A percentile compares a stretch with the other conserved stretches of the same genome.
phyloP scores from a whole-genome alignment of 2,888 invertebrate genomes.

The Chymomyza procnemis region DNA sequence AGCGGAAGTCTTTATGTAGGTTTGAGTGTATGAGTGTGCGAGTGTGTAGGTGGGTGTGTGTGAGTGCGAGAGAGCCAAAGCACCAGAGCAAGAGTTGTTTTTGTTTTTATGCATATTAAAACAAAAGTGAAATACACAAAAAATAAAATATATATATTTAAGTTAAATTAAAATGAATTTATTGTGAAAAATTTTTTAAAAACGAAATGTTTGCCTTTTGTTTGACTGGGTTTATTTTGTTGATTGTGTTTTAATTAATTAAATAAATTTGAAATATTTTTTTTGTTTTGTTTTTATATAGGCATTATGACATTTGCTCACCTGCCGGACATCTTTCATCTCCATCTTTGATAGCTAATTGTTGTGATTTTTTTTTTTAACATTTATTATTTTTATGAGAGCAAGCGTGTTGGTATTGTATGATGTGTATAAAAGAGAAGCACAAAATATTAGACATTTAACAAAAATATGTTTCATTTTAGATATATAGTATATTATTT shows the following conservation, averaged over 20 bases:
- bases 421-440: constrained; percentile 48
- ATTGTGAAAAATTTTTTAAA: not conserved
- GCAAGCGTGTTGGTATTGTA: constrained; percentile 40
- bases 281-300: constrained; percentile 46
- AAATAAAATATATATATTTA: too few species aligned
- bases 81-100: constrained; percentile 49
- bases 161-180: constrained; percentile 10
- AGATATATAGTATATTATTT: constrained; percentile 18
- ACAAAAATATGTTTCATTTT: constrained; percentile 15
- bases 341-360: constrained; percentile 83
- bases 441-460: constrained; percentile 53
- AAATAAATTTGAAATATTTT: constrained; percentile 43
- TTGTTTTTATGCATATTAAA: constrained; percentile 5
- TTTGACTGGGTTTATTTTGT: constrained; percentile 24
- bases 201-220: constrained; percentile 19
- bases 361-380: constrained; percentile 26
- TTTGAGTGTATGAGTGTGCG: not conserved
- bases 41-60: constrained; percentile 10
- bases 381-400: constrained; percentile 29
- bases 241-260: constrained; percentile 38
- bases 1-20: constrained; percentile 12
- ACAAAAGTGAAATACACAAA: constrained; percentile 29
- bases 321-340: constrained; percentile 85
- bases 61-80: constrained; percentile 30
- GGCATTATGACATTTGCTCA: constrained; percentile 75